Evolutionary conservation across 2,113 vertebrate species (phyloP).

Genomic region (Tyto alba): DNA sequence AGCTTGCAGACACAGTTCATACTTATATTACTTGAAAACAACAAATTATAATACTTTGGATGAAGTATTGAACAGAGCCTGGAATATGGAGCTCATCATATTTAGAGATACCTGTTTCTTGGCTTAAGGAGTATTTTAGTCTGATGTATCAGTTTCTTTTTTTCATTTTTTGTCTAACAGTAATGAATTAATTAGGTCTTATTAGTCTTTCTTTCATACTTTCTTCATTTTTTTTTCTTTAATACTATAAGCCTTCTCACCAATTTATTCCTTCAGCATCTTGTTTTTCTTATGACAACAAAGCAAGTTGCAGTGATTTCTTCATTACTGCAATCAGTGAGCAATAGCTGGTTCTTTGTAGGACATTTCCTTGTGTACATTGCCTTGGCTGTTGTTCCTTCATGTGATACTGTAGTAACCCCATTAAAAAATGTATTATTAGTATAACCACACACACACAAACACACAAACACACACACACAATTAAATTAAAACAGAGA

Average conservation of each 20-base stretch:
- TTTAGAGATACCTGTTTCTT: not conserved
- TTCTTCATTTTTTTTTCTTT: not conserved
- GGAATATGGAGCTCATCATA: not conserved
- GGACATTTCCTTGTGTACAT: not conserved
- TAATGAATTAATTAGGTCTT: not conserved
- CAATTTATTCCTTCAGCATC: not conserved
- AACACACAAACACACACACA: not conserved
- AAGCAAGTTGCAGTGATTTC: not conserved
- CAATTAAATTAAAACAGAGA: not conserved
- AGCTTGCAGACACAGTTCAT: not conserved
- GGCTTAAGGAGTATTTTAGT: not conserved
- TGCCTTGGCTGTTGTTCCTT: not conserved
- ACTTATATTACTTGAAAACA: not conserved
- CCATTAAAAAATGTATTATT: not conserved
- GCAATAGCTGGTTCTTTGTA: not conserved
- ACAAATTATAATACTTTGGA: not conserved
- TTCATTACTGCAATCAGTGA: not conserved
- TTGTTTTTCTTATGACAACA: not conserved
- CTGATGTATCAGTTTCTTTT: not conserved
- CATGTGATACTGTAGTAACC: not conserved
- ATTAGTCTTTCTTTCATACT: not conserved
- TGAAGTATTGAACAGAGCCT: not conserved
- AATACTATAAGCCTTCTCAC: not conserved
- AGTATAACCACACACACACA: not conserved
- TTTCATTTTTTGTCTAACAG: not conserved